Base-by-base conservation (phyloP, 2,113 vertebrate genomes). In the Sardina pilchardus region DNA sequence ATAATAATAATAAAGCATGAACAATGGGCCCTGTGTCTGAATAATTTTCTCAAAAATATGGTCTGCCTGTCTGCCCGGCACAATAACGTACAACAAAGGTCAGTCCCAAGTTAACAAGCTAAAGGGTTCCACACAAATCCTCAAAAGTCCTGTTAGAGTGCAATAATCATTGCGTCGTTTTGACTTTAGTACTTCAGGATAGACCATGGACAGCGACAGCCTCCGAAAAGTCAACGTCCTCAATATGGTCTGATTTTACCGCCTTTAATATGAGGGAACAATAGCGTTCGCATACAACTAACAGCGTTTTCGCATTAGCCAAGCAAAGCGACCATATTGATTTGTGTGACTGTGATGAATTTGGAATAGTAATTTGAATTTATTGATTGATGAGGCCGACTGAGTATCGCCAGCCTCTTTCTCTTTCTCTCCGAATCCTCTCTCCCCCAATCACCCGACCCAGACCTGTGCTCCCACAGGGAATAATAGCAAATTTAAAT, bases 341-440 rank as follows among this genome's bases (percentile, higher is more conserved):
- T 97, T 96, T 87, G 90, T 93, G 94, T 91, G 91, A 94, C 91
- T 94, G 94, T 97, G 97, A 98, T 97, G 96, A 97, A 97, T 97
- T 96, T 96, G 96, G 95, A 96, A 95, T 94, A 94, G 96, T 96
- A 96, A 97, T 97, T 97, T 96, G 94, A 96, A 96, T 94, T 92
- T 96, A 97, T 97, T 95, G 96, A 97, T 97, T 96, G 91, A 94
- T 93, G 94, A 93, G 92, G 95, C 94, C 94, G 91, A 94, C 92
- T 93, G 89, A 94, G 93, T 93, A 94, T 93, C 88, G 91, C 91
- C 92, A 93, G 91, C 92, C 91, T 92, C 92, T 92, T 92, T 93
- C 93, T 93, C 86, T 92, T 91, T 88, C 86, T 85, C 85, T 78
- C 88, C 93, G 90, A 91, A 92, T 86, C 91, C 89, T 91, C 83